Conservation (phyloP, 1,140 invertebrate species). For the Drosophila baimaii region DNA sequence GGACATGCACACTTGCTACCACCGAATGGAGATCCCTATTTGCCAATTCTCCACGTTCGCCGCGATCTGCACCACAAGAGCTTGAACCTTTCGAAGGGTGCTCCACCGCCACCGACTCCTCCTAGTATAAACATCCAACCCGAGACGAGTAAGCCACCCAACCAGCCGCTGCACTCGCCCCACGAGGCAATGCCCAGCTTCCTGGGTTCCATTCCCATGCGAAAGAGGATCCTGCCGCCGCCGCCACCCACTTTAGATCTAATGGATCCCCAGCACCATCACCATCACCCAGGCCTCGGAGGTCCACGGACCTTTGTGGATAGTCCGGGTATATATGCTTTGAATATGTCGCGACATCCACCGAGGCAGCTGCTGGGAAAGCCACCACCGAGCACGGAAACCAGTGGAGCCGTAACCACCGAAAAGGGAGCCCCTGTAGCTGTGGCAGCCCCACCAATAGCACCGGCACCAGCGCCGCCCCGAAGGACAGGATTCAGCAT, state of each 20-base stretch:
- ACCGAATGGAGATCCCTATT: constrained; percentile 79
- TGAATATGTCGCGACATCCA: constrained; percentile 74
- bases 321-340: constrained; percentile 60
- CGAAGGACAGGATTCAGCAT: constrained; percentile 89
- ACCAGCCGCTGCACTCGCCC: constrained; percentile 79
- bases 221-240: constrained; percentile 85
- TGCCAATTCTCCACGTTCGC: constrained; percentile 89
- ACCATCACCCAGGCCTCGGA: constrained; percentile 49
- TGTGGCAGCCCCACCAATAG: constrained; percentile 61
- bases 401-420: constrained; percentile 15
- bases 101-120: constrained; percentile 40
- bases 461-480: constrained; percentile 85
- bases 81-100: constrained; percentile 69
- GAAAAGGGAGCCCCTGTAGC: constrained; percentile 44
- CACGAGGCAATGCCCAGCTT: constrained; percentile 86
- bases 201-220: constrained; percentile 86
- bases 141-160: constrained; percentile 71
- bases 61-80: constrained; percentile 88
- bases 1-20: constrained; percentile 54
- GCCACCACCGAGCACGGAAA: constrained; percentile 47
- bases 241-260: constrained; percentile 35
- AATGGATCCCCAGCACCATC: constrained; percentile 45
- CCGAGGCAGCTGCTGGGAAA: constrained; percentile 65
- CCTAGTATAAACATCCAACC: constrained; percentile 78
- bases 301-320: constrained; percentile 57